Evolutionary conservation across 2,888 invertebrate genomes (phyloP).

Genomic region (Listrodromus nycthemerus): DNA sequence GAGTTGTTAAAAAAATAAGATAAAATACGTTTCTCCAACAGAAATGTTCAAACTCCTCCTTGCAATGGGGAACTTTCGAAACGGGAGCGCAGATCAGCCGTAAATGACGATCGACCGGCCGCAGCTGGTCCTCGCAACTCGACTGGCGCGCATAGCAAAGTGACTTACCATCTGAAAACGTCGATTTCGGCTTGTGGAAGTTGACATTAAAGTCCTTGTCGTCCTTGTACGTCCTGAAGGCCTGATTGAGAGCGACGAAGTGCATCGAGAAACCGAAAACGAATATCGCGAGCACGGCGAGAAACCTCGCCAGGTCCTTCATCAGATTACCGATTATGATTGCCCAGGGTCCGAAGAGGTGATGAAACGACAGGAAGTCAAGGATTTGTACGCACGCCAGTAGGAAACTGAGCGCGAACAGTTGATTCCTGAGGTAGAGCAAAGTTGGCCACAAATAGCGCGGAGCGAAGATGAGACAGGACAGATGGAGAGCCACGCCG

Average conservation of each 20-base stretch:
- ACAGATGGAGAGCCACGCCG: slow-evolving; percentile 95
- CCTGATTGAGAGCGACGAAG: slow-evolving; percentile 97
- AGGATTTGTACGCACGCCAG: slow-evolving; percentile 98
- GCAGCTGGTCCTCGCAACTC: background rate
- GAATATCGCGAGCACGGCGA: slow-evolving; percentile 98
- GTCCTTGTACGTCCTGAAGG: slow-evolving; percentile 90
- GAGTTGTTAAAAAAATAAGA: background rate
- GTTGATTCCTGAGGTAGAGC: slow-evolving; percentile 98
- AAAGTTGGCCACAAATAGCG: slow-evolving; percentile 92
- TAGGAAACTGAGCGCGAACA: slow-evolving; percentile 97
- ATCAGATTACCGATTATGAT: slow-evolving; percentile 98
- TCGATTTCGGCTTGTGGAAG: slow-evolving; percentile 80
- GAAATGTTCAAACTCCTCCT: background rate
- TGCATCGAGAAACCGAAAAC: slow-evolving; percentile 99
- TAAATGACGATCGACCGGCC: background rate
- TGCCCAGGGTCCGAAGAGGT: slow-evolving; percentile 99
- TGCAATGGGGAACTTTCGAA: background rate
- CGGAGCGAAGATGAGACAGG: slow-evolving; percentile 90
- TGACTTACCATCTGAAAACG: slow-evolving; percentile 91
- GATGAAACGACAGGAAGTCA: slow-evolving; percentile 99
- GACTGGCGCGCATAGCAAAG: background rate
- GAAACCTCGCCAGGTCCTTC: slow-evolving; percentile 97
- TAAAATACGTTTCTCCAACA: background rate
- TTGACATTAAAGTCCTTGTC: slow-evolving; percentile 2
- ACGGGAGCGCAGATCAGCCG: background rate